Base-by-base conservation (phyloP, 2,888 invertebrate species). In the Strigamia maritima region DNA sequence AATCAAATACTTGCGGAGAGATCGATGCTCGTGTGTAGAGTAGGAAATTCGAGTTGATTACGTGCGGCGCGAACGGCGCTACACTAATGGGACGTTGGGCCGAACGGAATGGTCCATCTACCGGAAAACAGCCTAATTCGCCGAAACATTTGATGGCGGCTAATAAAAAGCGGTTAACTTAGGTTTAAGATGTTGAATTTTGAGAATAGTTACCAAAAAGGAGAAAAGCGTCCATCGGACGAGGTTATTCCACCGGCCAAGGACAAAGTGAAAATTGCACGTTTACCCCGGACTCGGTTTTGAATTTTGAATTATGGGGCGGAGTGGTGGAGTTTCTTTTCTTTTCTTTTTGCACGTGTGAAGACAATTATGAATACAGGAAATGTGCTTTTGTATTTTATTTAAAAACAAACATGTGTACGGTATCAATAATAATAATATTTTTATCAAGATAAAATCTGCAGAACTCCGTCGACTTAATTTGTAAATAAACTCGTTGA, bases 11-110 rank as follows among this genome's bases (percentile, higher is more conserved):
- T 38, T 82, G 79, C 79, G 85, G 85, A 78, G 89, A 85, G 28
- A 86, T 83, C 2, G 85, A 84, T 81, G 87, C 87, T n/a, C 85
- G 84, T 24, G 90, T 90, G 84, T 90, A 90, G 4, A 91, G 86
- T 54, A 89, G 87, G 86, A 87, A 91, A 86, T 86, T 89, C 81
- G 89, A 92, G 87, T 88, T 90, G 83, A 91, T 86, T 89, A 82
- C 87, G 80, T 91, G 90, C 0, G 94, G 91, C 65, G 90, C 88
- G 81, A 90, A 90, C 0, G 95, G 95, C 85, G 93, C 93, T 74
- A 92, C 89, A 82, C 92, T 92, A 79, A 94, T 92, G 26, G 94
- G 94, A 31, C 94, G 89, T 74, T 81, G 75, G 24, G 44, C 10
- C 22, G 35, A 70, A 74, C 19, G 74, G 24, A 70, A 79, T 4